Evolutionary conservation across 2,797 vertebrate species (phyloP), one percentile per base, ranked within the genome.

Genomic region (Megaceryle alcyon): DNA sequence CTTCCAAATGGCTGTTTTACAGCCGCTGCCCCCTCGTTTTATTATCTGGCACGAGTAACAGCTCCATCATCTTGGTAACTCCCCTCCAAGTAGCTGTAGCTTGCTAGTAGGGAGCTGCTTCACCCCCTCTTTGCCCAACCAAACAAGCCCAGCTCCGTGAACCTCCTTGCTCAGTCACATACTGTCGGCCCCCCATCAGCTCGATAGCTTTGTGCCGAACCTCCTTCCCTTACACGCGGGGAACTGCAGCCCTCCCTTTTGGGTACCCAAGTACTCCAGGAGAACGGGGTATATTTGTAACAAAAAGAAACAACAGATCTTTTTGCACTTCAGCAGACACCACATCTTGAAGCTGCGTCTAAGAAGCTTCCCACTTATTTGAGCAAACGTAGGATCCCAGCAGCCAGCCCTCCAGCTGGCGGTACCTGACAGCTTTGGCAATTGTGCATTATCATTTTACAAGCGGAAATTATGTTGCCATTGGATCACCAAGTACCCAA

Each of bases 351-450:
- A 82, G 35, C 51, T 79, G 16, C 3, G 41, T 29, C 66, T 61
- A 31, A 51, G 23, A n/a, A 57, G 10, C 29, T 59, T 54, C 60
- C 44, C 81, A 60, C 13, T 66, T 75, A 37, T 20, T 49, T 46
- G 28, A 57, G 53, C 19, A 60, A 64, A 43, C 0, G 6, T 3
- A 76, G 70, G 70, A 70, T 84, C 39, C 60, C 56, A 72, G 63
- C 83, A 96, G 77, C 78, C 77, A 72, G n/a, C 28, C 54, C 77
- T 84, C 44, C 94, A 94, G 96, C 92, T 92, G 75, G 70, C 91
- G 60, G 49, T 69, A 94, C 90, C 92, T 73, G 63, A 56, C 48
- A 73, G 85, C 86, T 86, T 37, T 53, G 56, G 51, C 87, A 92
- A 92, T 71, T 88, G 92, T 28, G 48, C 73, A 84, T 94, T 66